A percentile compares a stretch with the other conserved stretches of the same genome.
phyloP scores from a whole-genome alignment of 2,888 invertebrate species.

The Agrotis clavis region DNA sequence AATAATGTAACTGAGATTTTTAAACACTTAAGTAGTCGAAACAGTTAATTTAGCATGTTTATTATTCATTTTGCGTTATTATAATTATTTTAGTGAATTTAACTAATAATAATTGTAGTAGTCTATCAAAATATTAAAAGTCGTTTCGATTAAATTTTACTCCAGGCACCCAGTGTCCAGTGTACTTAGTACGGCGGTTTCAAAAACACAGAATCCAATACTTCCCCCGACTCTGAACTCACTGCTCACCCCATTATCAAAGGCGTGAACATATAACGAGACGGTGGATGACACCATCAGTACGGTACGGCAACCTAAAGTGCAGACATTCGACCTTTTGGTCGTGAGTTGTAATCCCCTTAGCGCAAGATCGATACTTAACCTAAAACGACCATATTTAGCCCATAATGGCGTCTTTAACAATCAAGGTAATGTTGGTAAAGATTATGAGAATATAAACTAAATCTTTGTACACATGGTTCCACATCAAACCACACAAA shows the following conservation, averaged over 20 bases:
- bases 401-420: constrained; percentile 37
- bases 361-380: constrained; percentile 45
- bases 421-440: constrained; percentile 28
- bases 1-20: too few relatives aligned
- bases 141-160: too few relatives aligned
- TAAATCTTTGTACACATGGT: constrained; percentile 6
- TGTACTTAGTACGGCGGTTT: too few relatives aligned
- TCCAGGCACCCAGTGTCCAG: too few relatives aligned
- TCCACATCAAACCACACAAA: too few relatives aligned
- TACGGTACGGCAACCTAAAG: constrained; percentile 34
- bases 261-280: constrained; percentile 31
- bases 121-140: too few relatives aligned
- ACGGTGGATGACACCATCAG: constrained; percentile 50
- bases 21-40: too few relatives aligned
- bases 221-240: neutral
- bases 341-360: constrained; percentile 48
- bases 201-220: neutral
- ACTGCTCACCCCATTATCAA: constrained; percentile 7
- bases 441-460: neutral
- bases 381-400: constrained; percentile 58
- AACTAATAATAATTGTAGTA: too few relatives aligned
- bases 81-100: too few relatives aligned
- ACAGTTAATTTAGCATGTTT: too few relatives aligned
- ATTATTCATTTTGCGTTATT: too few relatives aligned
- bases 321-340: constrained; percentile 47